These are phyloP conservation scores for Adrianichthys oophorus DNA, from an alignment of 2,797 vertebrate species.

Conservation along the genomic window DNA sequence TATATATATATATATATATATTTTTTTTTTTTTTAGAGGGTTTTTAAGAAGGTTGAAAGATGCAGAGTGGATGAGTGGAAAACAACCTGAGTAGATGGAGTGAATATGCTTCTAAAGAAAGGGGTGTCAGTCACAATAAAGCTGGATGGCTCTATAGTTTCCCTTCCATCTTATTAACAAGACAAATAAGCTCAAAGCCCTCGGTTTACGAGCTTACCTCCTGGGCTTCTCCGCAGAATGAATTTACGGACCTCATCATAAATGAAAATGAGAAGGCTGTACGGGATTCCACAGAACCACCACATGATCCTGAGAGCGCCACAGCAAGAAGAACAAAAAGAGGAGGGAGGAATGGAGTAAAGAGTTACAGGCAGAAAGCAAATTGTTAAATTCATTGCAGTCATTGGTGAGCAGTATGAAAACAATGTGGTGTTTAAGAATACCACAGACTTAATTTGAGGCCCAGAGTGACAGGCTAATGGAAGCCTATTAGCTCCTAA, in stretches of 20 bases:
- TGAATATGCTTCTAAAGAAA: conserved; percentile 21
- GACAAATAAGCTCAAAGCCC: conserved; percentile 53
- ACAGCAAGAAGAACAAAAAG: conserved; percentile 1
- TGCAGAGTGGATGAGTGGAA: conserved; percentile 3
- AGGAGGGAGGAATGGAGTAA: neutral
- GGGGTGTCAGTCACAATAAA: conserved; percentile 10
- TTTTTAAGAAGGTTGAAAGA: conserved; percentile 5
- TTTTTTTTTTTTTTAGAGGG: conserved; percentile 8
- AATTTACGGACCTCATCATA: conserved; percentile 92
- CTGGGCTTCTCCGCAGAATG: conserved; percentile 85
- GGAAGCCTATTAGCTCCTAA: conserved; percentile 44
- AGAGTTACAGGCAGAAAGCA: conserved; percentile 22
- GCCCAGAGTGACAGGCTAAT: conserved; percentile 54
- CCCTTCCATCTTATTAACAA: conserved; percentile 44
- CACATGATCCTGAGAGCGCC: conserved; percentile 79
- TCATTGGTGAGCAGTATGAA: conserved; percentile 50
- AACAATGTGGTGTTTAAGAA: conserved; percentile 48
- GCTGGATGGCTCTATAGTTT: conserved; percentile 3
- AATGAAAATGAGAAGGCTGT: conserved; percentile 92
- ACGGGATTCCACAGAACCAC: conserved; percentile 95
- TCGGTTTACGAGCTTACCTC: conserved; percentile 77
- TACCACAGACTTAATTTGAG: conserved; percentile 59
- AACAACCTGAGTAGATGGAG: conserved; percentile 22
- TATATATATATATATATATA: too few relatives aligned
- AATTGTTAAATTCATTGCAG: conserved; percentile 48